Evolutionary conservation across 2,113 vertebrate species (phyloP).

Genomic region (Brachyhypopomus gauderio): DNA sequence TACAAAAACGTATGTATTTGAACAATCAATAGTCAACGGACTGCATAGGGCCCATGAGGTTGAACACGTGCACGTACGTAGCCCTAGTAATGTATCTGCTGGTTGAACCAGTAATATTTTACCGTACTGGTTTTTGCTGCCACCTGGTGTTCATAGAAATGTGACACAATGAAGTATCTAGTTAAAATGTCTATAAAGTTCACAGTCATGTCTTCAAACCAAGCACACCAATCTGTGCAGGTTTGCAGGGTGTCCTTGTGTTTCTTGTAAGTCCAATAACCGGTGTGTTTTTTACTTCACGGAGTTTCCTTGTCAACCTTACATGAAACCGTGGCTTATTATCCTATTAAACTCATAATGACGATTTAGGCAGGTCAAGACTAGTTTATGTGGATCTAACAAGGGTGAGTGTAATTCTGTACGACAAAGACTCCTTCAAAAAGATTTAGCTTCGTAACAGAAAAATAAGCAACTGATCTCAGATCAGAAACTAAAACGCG

Average conservation of each 20-base stretch:
- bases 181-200: no score
- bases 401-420: background rate
- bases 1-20: no score
- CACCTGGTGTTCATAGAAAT: conserved; percentile 11
- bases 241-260: background rate
- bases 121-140: conserved; percentile 13
- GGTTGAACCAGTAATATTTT: no score
- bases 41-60: no score
- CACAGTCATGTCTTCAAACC: no score
- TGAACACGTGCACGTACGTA: no score
- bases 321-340: background rate
- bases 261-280: background rate
- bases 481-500: no score
- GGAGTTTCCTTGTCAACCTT: background rate
- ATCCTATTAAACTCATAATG: background rate
- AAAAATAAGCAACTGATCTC: background rate
- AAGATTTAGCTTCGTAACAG: background rate
- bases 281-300: background rate
- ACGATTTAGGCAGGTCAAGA: background rate
- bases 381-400: background rate
- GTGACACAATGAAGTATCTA: background rate
- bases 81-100: no score
- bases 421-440: background rate
- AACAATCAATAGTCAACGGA: no score
- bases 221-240: background rate